A percentile compares a stretch with the other conserved stretches of the same genome.
These are phyloP conservation scores for Coptotermes formosanus DNA, from an alignment of 1,140 invertebrate genomes.

Conservation along the genomic window DNA sequence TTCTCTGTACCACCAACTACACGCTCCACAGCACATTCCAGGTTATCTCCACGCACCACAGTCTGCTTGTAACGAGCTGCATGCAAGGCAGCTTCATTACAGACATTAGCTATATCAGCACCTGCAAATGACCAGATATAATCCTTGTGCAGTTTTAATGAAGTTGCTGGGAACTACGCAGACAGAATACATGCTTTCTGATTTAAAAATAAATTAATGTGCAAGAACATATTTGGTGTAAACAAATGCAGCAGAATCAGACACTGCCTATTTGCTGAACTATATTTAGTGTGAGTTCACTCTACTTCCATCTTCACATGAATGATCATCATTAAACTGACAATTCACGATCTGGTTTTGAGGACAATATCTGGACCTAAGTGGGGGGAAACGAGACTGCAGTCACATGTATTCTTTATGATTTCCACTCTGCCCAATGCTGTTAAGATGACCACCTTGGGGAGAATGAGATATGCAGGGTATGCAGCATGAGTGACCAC, in stretches of 20 bases:
- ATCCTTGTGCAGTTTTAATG: not conserved
- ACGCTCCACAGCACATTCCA: conserved; percentile 88
- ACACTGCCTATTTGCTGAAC: not conserved
- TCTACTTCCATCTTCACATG: too few species aligned
- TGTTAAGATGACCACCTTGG: too few species aligned
- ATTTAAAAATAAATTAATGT: not conserved
- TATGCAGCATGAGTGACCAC: too few species aligned
- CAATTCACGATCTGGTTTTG: too few species aligned
- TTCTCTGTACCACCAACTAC: conserved; percentile 86
- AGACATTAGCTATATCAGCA: conserved; percentile 92
- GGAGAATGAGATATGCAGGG: too few species aligned
- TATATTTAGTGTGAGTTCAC: not conserved
- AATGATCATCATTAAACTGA: too few species aligned
- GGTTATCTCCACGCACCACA: conserved; percentile 63
- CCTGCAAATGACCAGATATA: conserved; percentile 49
- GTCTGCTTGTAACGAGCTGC: conserved; percentile 75
- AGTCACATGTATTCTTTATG: too few species aligned
- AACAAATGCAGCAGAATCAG: not conserved
- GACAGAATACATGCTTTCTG: not conserved
- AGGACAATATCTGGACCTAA: too few species aligned
- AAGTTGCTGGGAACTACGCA: not conserved
- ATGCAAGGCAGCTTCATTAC: conserved; percentile 91
- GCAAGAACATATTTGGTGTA: not conserved
- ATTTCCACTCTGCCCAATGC: too few species aligned
- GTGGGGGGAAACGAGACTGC: too few species aligned